phyloP scores from a whole-genome alignment of 2,797 vertebrate genomes.

The Pristis pectinata region DNA sequence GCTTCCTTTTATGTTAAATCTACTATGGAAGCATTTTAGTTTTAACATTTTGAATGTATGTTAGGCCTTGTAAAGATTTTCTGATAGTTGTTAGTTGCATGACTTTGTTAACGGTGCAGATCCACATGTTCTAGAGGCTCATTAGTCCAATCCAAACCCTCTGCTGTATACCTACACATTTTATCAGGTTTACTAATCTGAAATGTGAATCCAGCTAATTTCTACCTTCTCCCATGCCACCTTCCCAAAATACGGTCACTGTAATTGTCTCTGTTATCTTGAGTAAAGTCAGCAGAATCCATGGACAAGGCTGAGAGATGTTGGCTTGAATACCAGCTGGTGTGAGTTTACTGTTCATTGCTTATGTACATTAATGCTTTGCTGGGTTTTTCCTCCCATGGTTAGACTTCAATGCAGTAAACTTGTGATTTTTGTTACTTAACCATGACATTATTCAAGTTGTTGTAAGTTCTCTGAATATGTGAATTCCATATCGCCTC shows the following conservation, averaged over 20 bases:
- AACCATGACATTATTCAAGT: neutral
- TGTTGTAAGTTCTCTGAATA: neutral
- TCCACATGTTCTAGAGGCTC: neutral
- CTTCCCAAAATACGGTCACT: neutral
- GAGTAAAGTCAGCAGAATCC: neutral
- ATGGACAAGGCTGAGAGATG: neutral
- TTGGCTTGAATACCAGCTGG: neutral
- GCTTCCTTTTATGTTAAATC: neutral
- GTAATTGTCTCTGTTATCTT: neutral
- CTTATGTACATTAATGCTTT: neutral
- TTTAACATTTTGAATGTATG: neutral
- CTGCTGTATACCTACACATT: neutral
- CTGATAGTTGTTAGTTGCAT: neutral
- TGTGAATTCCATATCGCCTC: neutral
- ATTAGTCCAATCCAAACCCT: no score
- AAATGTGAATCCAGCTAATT: neutral
- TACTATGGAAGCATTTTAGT: neutral
- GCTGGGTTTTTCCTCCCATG: neutral
- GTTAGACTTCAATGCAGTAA: neutral
- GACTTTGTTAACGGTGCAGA: neutral
- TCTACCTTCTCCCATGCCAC: neutral
- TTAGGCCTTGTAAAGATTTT: neutral
- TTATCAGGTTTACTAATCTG: neutral
- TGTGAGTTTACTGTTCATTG: neutral
- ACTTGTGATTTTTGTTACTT: neutral